Evolutionary conservation across 2,797 vertebrate genomes (phyloP), one percentile per base, ranked within the genome.

Genomic region (Lacerta viridis): DNA sequence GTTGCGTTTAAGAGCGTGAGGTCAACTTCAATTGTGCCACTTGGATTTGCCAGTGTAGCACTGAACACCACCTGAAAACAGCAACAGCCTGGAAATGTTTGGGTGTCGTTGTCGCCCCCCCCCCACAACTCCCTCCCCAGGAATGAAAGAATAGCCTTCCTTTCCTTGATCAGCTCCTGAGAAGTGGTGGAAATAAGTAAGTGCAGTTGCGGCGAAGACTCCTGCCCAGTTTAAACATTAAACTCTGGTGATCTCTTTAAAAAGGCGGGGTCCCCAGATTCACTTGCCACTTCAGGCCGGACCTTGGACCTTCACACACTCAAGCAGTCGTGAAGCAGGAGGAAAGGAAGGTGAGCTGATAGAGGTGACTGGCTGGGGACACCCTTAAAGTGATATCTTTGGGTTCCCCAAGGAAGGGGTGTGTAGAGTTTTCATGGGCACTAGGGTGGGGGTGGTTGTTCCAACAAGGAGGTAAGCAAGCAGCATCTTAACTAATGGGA

Each of bases 151-250:
- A 7, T 64, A 7, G 10, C n/a, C 55, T 69, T 77, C 27, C 17
- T 20, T 1, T 50, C 41, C 41, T 29, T 17, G 18, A 23, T 64
- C 50, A 7, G 15, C 33, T 75, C 69, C 9, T 13, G 46, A 29
- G 36, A 71, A 33, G 9, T 27, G 29, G 68, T 61, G n/a, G 74
- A 41, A 18, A 18, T 13, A 72, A 72, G 36, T 23, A 29, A 43
- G 23, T 68, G 1, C 4, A 13, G 8, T 84, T 81, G 43, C 90
- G 87, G 36, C 7, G 15, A 2, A 93, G 83, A 81, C 1, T 0
- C 74, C 0, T 0, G 5, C 8, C 11, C 80, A 74, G 95, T 97
- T 98, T 97, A 97, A 98, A 97, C 95, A 97, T 98, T 98, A 98
- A 98, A 96, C 97, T 87, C 89, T 39, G 20, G 82, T 15, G 64